These are phyloP conservation scores for Lepidotrigona ventralis DNA, from an alignment of 1,140 invertebrate genomes.

Conservation along the genomic window DNA sequence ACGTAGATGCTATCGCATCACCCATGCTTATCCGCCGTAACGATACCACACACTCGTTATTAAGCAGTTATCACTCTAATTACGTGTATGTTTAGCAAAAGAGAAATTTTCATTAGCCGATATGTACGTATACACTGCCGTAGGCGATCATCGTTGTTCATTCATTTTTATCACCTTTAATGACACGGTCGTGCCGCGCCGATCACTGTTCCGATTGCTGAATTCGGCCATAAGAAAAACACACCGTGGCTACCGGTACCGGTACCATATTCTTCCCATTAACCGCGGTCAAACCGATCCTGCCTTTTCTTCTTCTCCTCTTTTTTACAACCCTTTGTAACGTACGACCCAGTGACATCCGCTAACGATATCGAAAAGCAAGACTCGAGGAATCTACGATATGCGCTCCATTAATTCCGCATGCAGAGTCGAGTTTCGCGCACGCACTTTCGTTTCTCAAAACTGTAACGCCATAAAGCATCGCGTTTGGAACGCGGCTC, in stretches of 20 bases:
- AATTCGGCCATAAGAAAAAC: not conserved
- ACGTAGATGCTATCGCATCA: slow-evolving; percentile 50
- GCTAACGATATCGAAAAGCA: too few relatives aligned
- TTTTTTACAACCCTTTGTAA: not conserved
- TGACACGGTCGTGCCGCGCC: not conserved
- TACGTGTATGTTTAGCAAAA: slow-evolving; percentile 57
- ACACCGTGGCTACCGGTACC: not conserved
- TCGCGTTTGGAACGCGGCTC: not conserved
- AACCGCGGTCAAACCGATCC: not conserved
- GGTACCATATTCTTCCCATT: slow-evolving; percentile 21
- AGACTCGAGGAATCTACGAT: too few relatives aligned
- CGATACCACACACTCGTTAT: slow-evolving; percentile 52
- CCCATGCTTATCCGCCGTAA: slow-evolving; percentile 55
- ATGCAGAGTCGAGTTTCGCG: slow-evolving; percentile 1
- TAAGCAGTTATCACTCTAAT: slow-evolving; percentile 60
- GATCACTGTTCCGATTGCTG: not conserved
- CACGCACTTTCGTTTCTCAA: slow-evolving; percentile 11
- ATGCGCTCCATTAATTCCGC: slow-evolving; percentile 6
- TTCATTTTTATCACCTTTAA: slow-evolving; percentile 45
- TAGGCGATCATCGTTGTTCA: slow-evolving; percentile 10
- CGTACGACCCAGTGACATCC: too few relatives aligned
- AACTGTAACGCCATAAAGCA: not conserved
- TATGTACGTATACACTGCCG: not conserved
- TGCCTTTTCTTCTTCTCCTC: not conserved
- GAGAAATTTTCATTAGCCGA: slow-evolving; percentile 48